Evolutionary conservation across 2,113 vertebrate species (phyloP).

Genomic region (Uria lomvia): DNA sequence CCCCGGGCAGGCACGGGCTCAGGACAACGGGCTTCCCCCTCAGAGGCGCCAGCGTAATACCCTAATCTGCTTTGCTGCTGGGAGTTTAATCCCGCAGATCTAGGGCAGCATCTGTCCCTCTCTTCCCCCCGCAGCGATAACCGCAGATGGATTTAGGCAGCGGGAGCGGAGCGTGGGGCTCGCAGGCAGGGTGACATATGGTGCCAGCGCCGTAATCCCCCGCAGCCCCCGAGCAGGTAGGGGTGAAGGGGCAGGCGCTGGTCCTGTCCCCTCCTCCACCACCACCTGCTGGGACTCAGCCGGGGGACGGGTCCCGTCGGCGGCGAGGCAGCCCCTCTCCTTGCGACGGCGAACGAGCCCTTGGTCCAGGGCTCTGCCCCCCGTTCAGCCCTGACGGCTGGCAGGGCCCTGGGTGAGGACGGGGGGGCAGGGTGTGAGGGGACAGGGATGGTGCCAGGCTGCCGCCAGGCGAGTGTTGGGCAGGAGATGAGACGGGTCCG

Average conservation of each 20-base stretch:
- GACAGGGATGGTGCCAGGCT: no score
- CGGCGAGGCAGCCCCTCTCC: rapidly evolving
- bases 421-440: not conserved
- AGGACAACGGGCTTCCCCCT: conserved; percentile 28
- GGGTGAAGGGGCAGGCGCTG: not conserved
- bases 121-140: conserved; percentile 1
- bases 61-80: conserved; percentile 74
- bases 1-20: not conserved
- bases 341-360: rapidly evolving
- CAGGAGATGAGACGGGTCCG: not conserved
- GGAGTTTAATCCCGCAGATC: conserved; percentile 72
- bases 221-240: not conserved
- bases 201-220: not conserved
- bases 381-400: not conserved
- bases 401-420: not conserved
- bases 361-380: not conserved
- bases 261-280: not conserved
- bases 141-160: conserved; percentile 10
- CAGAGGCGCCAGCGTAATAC: conserved; percentile 45
- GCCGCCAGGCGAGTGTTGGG: not conserved
- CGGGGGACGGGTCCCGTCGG: rapidly evolving
- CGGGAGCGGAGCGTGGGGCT: not conserved
- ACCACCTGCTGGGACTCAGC: not conserved
- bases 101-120: conserved; percentile 75
- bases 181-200: not conserved